Percentiles rank a stretch among this genome's conserved stretches.
These are phyloP conservation scores for Myiotriccus ornatus DNA, from an alignment of 2,797 vertebrate species.

Conservation along the genomic window DNA sequence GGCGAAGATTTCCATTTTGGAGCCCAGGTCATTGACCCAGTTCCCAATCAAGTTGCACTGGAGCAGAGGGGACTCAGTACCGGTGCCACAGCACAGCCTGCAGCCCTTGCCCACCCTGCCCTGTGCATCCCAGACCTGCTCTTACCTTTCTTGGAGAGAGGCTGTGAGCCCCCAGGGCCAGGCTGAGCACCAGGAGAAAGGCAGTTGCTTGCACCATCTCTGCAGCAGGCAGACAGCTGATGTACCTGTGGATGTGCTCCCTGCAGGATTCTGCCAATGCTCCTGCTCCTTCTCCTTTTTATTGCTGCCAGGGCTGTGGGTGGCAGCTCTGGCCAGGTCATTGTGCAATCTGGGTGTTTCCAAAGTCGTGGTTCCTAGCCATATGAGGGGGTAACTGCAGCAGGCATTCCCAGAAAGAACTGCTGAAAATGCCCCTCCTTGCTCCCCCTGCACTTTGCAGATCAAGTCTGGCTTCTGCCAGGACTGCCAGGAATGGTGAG, in stretches of 20 bases:
- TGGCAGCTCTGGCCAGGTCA: neutral
- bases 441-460: neutral
- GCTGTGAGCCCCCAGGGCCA: neutral
- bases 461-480: neutral
- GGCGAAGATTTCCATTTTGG: fast-evolving
- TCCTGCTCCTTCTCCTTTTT: neutral
- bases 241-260: neutral
- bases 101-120: neutral
- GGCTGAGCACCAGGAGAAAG: neutral
- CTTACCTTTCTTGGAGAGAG: neutral
- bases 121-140: neutral
- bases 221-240: neutral
- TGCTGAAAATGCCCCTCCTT: neutral
- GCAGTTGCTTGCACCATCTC: neutral
- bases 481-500: fast-evolving
- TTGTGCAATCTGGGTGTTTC: slow-evolving; percentile 10
- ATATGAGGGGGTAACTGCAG: fast-evolving
- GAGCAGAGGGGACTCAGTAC: fast-evolving
- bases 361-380: neutral
- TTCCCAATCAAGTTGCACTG: neutral
- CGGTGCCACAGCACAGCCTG: fast-evolving
- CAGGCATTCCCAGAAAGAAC: neutral
- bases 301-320: neutral
- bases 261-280: neutral
- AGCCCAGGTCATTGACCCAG: slow-evolving; percentile 24